These are phyloP conservation scores for Drosophila pegasa DNA, from an alignment of 2,888 invertebrate genomes.

Conservation along the genomic window DNA sequence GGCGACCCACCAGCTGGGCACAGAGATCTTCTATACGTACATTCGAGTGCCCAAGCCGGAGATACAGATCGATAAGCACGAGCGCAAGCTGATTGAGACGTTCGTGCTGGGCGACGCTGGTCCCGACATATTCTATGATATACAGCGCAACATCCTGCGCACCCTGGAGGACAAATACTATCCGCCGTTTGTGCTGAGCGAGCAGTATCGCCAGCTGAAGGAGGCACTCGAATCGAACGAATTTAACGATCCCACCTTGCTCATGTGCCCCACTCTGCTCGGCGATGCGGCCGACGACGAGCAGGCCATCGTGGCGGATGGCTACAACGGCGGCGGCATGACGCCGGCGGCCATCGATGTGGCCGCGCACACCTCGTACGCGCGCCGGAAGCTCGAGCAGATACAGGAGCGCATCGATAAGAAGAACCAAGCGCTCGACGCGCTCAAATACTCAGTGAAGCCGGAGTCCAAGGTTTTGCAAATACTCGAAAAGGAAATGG, in stretches of 20 bases:
- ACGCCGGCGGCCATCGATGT: slow-evolving; percentile 86
- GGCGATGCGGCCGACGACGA: slow-evolving; percentile 74
- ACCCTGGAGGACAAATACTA: slow-evolving; percentile 95
- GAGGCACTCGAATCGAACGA: slow-evolving; percentile 84
- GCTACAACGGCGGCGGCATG: slow-evolving; percentile 53
- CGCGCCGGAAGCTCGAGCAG: slow-evolving; percentile 92
- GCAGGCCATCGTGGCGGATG: slow-evolving; percentile 67
- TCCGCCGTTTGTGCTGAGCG: slow-evolving; percentile 94
- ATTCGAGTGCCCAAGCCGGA: slow-evolving; percentile 92
- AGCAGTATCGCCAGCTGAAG: slow-evolving; percentile 89
- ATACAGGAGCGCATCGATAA: slow-evolving; percentile 93
- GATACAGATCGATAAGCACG: slow-evolving; percentile 92
- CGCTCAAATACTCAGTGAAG: slow-evolving; percentile 92
- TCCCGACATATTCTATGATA: slow-evolving; percentile 94
- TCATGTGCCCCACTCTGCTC: slow-evolving; percentile 71
- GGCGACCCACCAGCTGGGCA: slow-evolving; percentile 93
- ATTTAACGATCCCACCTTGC: slow-evolving; percentile 84
- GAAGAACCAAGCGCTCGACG: slow-evolving; percentile 92
- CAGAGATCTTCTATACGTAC: slow-evolving; percentile 96
- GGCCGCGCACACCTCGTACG: slow-evolving; percentile 93
- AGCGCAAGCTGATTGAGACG: slow-evolving; percentile 93
- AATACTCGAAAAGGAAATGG: slow-evolving; percentile 93
- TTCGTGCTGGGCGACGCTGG: slow-evolving; percentile 95
- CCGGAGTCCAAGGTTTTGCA: slow-evolving; percentile 92
- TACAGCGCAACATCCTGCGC: slow-evolving; percentile 92